These are phyloP conservation scores for Amorpha juglandis DNA, from an alignment of 2,888 invertebrate genomes.

Conservation along the genomic window DNA sequence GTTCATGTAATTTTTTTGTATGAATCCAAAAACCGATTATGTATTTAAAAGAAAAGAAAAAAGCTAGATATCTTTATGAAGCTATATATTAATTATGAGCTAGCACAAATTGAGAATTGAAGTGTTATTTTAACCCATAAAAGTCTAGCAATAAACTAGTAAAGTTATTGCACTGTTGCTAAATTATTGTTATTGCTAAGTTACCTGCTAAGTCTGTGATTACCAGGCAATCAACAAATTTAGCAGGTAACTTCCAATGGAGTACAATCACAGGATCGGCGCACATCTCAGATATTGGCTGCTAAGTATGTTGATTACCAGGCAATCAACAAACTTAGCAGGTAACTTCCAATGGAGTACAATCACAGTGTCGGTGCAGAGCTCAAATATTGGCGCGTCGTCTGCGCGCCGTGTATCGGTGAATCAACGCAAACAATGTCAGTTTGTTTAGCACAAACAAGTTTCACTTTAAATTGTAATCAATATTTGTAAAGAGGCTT, in stretches of 20 bases:
- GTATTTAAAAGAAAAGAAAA: no score
- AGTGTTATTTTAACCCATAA: no score
- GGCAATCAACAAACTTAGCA: neutral
- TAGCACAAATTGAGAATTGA: no score
- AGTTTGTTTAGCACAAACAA: slow-evolving; percentile 11
- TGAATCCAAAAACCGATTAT: no score
- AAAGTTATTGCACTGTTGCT: no score
- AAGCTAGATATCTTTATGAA: no score
- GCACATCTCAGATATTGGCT: slow-evolving; percentile 62
- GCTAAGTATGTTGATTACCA: no score
- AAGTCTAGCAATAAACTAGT: no score
- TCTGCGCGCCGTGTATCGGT: slow-evolving; percentile 47
- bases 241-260: slow-evolving; percentile 35
- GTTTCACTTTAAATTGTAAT: slow-evolving; percentile 12
- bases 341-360: slow-evolving; percentile 35
- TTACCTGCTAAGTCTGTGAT: no score
- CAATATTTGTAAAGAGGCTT: slow-evolving; percentile 12
- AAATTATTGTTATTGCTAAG: no score
- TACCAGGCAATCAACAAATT: neutral
- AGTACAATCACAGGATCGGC: slow-evolving; percentile 34
- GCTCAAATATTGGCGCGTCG: slow-evolving; percentile 62
- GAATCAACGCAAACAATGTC: slow-evolving; percentile 39
- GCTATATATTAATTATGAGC: no score
- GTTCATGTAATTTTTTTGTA: no score
- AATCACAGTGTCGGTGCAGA: slow-evolving; percentile 39